Evolutionary conservation across 2,113 vertebrate genomes (phyloP).

Genomic region (Channa argus): DNA sequence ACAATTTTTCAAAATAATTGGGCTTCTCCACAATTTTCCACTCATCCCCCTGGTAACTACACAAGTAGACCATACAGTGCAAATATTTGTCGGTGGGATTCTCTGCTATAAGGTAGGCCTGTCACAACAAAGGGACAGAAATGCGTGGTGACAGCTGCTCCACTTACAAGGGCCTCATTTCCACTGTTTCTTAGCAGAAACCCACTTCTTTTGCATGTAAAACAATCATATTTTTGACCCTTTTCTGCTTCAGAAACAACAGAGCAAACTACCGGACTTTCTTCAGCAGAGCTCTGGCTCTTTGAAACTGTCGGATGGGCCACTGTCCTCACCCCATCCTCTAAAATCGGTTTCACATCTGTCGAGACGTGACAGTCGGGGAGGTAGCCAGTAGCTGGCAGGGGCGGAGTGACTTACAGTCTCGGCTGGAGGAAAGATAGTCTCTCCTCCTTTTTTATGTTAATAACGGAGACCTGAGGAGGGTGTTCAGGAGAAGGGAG

Average conservation of each 20-base stretch:
- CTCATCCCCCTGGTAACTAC: not conserved
- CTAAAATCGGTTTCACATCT: conserved; percentile 69
- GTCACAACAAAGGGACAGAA: not conserved
- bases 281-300: conserved; percentile 9
- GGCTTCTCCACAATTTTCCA: not conserved
- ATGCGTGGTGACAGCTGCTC: conserved; percentile 21
- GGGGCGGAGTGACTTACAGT: conserved; percentile 66
- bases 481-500: conserved; percentile 32
- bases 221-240: conserved; percentile 60
- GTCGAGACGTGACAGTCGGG: conserved; percentile 56
- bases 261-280: conserved; percentile 37
- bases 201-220: conserved; percentile 30
- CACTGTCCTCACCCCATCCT: conserved; percentile 57
- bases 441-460: conserved; percentile 62
- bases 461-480: conserved; percentile 66
- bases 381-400: conserved; percentile 51
- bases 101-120: not conserved
- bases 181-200: conserved; percentile 21
- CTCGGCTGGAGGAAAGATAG: conserved; percentile 45
- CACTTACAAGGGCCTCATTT: conserved; percentile 13
- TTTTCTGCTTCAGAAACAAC: conserved; percentile 44
- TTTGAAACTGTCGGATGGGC: conserved; percentile 41
- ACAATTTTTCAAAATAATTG: not conserved
- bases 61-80: not conserved
- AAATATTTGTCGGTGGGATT: not conserved